Base-by-base conservation (phyloP, 2,797 vertebrate genomes). In the Hybognathus amarus region DNA sequence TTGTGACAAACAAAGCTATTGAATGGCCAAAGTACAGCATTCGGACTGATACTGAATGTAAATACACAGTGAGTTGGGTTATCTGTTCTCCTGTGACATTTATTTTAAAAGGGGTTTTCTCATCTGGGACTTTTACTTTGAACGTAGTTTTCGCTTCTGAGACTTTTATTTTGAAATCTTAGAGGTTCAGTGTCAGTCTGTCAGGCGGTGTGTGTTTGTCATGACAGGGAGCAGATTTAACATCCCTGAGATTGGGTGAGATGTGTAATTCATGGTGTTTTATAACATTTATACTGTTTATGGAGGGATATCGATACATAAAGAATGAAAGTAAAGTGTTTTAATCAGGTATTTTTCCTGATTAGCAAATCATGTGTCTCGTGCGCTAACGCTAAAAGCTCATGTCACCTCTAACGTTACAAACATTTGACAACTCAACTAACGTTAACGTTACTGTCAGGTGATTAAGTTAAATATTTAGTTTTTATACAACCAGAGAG, bases 161-260 rank as follows among this genome's bases (percentile, higher is more conserved):
- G 56, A 59, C 54, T n/a, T 56, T 56, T 56, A 5, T 52, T 52
- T 52, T 52, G 54, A 22, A 56, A 56, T 7, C 7, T 0, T 1
- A 6, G 9, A 11, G 8, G 17, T 22, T 6, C 27, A 9, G 45
- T 20, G 68, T 47, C 17, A 1, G 45, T 67, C n/a, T 42, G 30
- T 27, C 50, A 11, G 77, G n/a, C 45, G 3, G 42, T 47, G 70
- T 74, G 70, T 74, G 70, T 74, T 75, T 66, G 50, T 76, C 61
- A 56, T 83, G 80, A 68, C 45, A 18, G 71, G 71, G 12, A 76
- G 61, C 1, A n/a, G 36, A 83, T 77, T 77, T 68, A 83, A 68
- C 69, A 13, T 6, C 17, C 17, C 9, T 52, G 9, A 73, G 66
- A 38, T 76, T 1, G 8, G 61, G 81, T 83, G 27, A 83, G 63